Evolutionary conservation across 2,797 vertebrate genomes (phyloP), one percentile per base, ranked within the genome.

Genomic region (Pampus argenteus): DNA sequence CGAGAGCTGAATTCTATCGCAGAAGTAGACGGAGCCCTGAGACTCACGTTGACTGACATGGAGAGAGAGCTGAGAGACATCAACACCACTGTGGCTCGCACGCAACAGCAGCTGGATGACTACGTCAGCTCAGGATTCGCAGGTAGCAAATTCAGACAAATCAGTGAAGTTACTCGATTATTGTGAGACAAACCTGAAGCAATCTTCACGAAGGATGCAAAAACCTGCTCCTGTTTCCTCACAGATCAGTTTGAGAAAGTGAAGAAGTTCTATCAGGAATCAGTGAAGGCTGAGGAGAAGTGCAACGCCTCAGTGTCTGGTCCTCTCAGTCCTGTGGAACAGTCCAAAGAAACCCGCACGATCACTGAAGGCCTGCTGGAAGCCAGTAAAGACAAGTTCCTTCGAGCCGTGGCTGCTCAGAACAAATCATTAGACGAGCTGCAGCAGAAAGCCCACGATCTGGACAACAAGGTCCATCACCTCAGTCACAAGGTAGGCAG

Each of bases 221-320:
- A 44, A 51, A 25, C 2, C 15, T 23, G 15, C 18, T 34, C 13
- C 17, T 56, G 7, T 67, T 58, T 78, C 45, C n/a, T 52, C 11
- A 22, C 92, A 98, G 97, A 96, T 75, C 91, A 95, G n/a, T 94
- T 88, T 81, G 71, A 94, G 38, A 94, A 92, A 14, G 90, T 97
- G 45, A 82, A 91, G 84, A 92, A 78, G 9, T 94, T 85, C 11
- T 88, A 83, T 65, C 74, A 40, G 72, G 82, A 89, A 79, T 98
- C 96, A 0, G 20, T 75, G 67, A 77, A 89, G 49, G 93, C 95
- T 0, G 91, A 94, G 78, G 17, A 82, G 79, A 60, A 50, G 67
- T 95, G 95, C 44, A 93, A 86, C 1, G 73, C 2, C 3, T 92
- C 93, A 0, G 90, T 95, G 74, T 92, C 59, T 0, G 93, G 91